Evolutionary conservation across 2,888 invertebrate species (phyloP).

Genomic region (Electrophaes corylata): DNA sequence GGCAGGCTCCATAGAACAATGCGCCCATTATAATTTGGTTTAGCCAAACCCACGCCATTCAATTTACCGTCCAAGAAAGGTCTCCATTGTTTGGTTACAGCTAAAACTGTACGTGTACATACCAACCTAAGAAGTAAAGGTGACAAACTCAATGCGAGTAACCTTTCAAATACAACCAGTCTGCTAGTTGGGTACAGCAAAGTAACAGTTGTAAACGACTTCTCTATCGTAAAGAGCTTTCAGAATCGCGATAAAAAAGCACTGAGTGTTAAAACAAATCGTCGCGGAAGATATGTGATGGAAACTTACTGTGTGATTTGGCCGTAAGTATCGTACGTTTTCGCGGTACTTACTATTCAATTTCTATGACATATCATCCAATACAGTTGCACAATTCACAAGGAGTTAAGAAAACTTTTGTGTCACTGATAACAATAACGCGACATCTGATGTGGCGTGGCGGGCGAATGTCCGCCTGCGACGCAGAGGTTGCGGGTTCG

Average conservation of each 20-base stretch:
- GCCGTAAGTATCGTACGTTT: background rate
- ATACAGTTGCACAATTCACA: too few species aligned
- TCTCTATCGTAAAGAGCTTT: conserved; percentile 1
- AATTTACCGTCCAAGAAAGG: conserved; percentile 49
- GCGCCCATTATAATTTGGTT: conserved; percentile 49
- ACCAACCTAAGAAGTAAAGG: conserved; percentile 15
- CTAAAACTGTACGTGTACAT: conserved; percentile 21
- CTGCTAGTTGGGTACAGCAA: background rate
- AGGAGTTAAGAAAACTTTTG: too few species aligned
- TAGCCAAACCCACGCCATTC: conserved; percentile 45
- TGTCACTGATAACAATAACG: too few species aligned
- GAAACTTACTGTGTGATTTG: background rate
- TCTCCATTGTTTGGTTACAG: conserved; percentile 52
- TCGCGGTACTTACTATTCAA: too few species aligned
- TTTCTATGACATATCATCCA: too few species aligned
- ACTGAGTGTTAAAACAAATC: background rate
- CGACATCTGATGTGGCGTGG: too few species aligned
- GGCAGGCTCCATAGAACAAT: conserved; percentile 52
- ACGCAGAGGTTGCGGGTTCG: too few species aligned
- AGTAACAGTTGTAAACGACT: conserved; percentile 5
- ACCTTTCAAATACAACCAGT: conserved; percentile 27
- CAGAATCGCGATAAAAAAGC: background rate
- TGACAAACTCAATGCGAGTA: conserved; percentile 42
- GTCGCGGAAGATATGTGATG: background rate
- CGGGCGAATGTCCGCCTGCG: too few species aligned